Evolutionary conservation across 2,797 vertebrate genomes (phyloP).

Genomic region (Allobates femoralis): DNA sequence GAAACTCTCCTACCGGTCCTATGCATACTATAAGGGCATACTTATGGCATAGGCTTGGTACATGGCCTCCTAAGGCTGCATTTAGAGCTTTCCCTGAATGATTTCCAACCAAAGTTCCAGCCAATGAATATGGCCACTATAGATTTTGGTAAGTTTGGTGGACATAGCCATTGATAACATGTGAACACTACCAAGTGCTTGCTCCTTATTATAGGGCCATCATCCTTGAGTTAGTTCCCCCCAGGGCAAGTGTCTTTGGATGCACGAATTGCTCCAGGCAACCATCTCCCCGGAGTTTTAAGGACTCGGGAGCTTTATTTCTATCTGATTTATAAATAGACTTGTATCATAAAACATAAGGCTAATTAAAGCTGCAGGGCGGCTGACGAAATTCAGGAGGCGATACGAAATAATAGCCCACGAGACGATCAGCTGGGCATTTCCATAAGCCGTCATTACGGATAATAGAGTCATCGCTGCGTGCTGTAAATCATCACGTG

Average conservation of each 20-base stretch:
- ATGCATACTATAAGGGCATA: too few species aligned
- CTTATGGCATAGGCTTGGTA: too few species aligned
- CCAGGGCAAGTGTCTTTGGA: neutral
- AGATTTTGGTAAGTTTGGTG: too few species aligned
- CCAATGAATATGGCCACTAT: too few species aligned
- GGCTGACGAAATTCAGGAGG: constrained; percentile 6
- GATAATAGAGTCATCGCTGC: neutral
- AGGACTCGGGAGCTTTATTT: neutral
- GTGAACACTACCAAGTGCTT: neutral
- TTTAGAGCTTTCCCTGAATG: too few species aligned
- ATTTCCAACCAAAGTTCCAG: too few species aligned
- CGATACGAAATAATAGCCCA: neutral
- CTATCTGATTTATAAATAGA: neutral
- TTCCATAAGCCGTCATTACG: neutral
- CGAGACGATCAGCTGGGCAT: neutral
- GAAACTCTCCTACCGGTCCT: too few species aligned
- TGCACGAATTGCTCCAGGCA: neutral
- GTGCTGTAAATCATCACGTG: constrained; percentile 1
- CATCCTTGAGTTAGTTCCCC: neutral
- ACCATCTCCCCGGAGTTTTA: neutral
- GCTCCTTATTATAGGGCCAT: neutral
- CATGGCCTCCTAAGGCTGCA: too few species aligned
- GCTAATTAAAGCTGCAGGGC: neutral
- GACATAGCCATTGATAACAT: neutral
- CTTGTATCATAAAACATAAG: neutral